Conservation (phyloP, 1,140 invertebrate species). For the Aphis gossypii region DNA sequence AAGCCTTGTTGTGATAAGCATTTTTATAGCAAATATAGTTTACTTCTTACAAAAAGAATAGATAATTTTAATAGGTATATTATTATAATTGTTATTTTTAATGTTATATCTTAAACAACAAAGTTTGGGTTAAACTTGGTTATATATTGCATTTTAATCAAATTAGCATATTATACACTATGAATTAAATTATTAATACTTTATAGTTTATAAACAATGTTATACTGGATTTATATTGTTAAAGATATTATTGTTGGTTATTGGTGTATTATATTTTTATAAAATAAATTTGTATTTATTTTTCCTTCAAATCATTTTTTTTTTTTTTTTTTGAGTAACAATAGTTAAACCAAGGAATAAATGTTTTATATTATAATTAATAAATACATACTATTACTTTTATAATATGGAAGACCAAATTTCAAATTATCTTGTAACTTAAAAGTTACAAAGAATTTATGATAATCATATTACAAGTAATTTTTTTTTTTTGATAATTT, state of each 20-base stretch:
- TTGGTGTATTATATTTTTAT: neutral
- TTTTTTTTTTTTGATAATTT: neutral
- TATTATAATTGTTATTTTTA: neutral
- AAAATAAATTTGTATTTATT: neutral
- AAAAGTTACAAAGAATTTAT: neutral
- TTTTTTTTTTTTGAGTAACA: too few species aligned
- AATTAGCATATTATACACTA: neutral
- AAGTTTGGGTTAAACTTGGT: neutral
- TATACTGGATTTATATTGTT: neutral
- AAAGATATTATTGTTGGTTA: neutral
- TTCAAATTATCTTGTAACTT: neutral
- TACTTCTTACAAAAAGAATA: neutral
- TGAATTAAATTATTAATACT: neutral
- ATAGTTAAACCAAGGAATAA: neutral
- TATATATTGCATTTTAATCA: neutral
- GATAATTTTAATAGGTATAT: neutral
- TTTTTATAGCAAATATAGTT: neutral
- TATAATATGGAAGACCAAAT: neutral
- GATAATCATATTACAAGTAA: neutral
- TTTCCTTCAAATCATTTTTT: neutral
- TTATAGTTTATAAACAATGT: neutral
- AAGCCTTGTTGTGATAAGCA: neutral
- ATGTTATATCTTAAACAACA: neutral
- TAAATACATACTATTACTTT: neutral
- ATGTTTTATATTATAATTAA: neutral